Conservation (phyloP, 1,140 invertebrate genomes). For the Euborellia annulipes region DNA sequence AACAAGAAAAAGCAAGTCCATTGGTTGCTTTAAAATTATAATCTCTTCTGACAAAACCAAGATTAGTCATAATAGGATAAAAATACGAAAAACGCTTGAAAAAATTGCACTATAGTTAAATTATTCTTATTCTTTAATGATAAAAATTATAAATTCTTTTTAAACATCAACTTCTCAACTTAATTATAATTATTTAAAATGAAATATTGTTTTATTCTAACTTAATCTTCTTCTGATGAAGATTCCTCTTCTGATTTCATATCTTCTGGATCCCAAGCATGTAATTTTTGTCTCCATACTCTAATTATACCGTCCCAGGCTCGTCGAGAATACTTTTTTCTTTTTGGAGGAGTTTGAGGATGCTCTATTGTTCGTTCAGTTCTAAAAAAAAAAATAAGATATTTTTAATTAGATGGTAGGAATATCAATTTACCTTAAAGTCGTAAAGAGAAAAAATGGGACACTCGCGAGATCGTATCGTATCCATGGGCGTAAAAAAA, state of each 20-base stretch:
- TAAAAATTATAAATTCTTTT: too few species aligned
- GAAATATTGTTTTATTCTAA: too few species aligned
- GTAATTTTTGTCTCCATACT: slow-evolving; percentile 71
- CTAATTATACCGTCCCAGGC: slow-evolving; percentile 80
- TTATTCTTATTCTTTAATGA: too few species aligned
- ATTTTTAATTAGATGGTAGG: slow-evolving; percentile 2
- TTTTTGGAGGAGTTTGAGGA: slow-evolving; percentile 76
- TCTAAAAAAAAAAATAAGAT: slow-evolving; percentile 29
- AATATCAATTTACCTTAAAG: slow-evolving; percentile 4
- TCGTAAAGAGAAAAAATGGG: background rate
- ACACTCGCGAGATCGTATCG: too few species aligned
- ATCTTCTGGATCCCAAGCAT: slow-evolving; percentile 53
- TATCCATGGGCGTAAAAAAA: slow-evolving; percentile 2
- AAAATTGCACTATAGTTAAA: too few species aligned
- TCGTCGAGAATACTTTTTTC: slow-evolving; percentile 69
- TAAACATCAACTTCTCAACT: too few species aligned
- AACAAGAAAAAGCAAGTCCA: too few species aligned
- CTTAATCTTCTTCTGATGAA: background rate
- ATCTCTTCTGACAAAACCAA: too few species aligned
- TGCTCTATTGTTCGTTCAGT: slow-evolving; percentile 46
- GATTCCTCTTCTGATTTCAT: slow-evolving; percentile 8
- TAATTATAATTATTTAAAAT: too few species aligned
- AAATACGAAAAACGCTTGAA: too few species aligned
- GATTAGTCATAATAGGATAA: too few species aligned
- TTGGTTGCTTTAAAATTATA: too few species aligned